Evolutionary conservation across 2,113 vertebrate species (phyloP).

Genomic region (Uria lomvia): DNA sequence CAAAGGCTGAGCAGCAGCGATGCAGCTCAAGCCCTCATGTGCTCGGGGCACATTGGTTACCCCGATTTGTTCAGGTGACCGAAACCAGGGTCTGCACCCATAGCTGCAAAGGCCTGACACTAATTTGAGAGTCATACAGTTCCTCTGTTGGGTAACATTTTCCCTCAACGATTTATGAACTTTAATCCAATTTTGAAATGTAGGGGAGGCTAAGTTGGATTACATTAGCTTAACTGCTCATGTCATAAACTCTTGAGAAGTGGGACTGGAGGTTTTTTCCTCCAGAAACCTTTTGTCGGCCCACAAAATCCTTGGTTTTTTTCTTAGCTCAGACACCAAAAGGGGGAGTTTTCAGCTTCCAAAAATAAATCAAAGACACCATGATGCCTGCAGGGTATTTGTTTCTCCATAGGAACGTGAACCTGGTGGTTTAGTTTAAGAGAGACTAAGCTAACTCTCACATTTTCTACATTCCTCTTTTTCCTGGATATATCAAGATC

Average conservation of each 20-base stretch:
- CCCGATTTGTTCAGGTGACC: fast-evolving
- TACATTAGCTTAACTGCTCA: slow-evolving; percentile 1
- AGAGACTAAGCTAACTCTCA: slow-evolving; percentile 12
- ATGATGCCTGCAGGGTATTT: slow-evolving; percentile 39
- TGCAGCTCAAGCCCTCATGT: fast-evolving
- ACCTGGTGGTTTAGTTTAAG: slow-evolving; percentile 55
- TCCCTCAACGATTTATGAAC: not conserved
- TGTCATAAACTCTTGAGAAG: not conserved
- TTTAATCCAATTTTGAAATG: slow-evolving; percentile 55
- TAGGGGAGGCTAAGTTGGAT: not conserved
- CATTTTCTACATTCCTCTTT: slow-evolving; percentile 61
- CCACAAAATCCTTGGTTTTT: not conserved
- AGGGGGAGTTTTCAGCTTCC: not conserved
- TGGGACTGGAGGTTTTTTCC: not conserved
- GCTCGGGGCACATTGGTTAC: fast-evolving
- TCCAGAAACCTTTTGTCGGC: not conserved
- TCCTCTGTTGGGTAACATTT: not conserved
- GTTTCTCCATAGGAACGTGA: slow-evolving; percentile 50
- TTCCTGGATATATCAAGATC: slow-evolving; percentile 43
- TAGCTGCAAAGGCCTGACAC: not conserved
- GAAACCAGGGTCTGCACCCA: not conserved
- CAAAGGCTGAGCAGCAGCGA: fast-evolving
- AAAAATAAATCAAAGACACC: slow-evolving; percentile 58
- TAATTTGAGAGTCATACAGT: not conserved
- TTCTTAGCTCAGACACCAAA: not conserved